Evolutionary conservation across 1,140 invertebrate genomes (phyloP).

Genomic region (Cydia splendana): DNA sequence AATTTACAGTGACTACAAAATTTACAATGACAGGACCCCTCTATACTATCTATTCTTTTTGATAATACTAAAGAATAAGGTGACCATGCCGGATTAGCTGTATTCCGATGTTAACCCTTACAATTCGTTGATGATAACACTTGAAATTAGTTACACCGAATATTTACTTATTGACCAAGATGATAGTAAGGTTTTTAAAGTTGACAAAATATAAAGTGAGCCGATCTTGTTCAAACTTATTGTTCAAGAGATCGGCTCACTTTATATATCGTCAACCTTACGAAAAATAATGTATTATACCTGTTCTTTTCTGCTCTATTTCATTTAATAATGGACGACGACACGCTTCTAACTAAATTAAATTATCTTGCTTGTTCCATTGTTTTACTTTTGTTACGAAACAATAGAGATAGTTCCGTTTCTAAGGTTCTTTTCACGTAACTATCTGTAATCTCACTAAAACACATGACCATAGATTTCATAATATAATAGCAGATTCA

Average conservation of each 20-base stretch:
- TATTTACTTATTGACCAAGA: background rate
- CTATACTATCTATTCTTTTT: too few species aligned
- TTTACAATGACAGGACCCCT: too few species aligned
- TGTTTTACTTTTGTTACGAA: constrained; percentile 1
- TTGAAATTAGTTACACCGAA: background rate
- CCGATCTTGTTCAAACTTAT: too few species aligned
- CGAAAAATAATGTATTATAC: background rate
- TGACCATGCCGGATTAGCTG: too few species aligned
- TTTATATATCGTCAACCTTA: background rate
- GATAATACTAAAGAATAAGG: too few species aligned
- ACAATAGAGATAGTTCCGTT: background rate
- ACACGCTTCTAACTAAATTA: background rate
- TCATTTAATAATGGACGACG: background rate
- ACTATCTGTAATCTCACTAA: background rate
- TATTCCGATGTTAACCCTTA: too few species aligned
- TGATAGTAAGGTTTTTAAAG: background rate
- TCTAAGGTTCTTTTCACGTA: background rate
- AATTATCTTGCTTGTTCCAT: background rate
- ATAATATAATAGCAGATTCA: background rate
- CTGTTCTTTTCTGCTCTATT: background rate
- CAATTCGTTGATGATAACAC: too few species aligned
- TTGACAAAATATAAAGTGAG: too few species aligned
- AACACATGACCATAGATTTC: background rate
- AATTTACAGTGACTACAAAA: too few species aligned
- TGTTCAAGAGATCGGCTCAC: too few species aligned